Evolutionary conservation across 2,797 vertebrate genomes (phyloP).

Genomic region (Brachymystax lenok): DNA sequence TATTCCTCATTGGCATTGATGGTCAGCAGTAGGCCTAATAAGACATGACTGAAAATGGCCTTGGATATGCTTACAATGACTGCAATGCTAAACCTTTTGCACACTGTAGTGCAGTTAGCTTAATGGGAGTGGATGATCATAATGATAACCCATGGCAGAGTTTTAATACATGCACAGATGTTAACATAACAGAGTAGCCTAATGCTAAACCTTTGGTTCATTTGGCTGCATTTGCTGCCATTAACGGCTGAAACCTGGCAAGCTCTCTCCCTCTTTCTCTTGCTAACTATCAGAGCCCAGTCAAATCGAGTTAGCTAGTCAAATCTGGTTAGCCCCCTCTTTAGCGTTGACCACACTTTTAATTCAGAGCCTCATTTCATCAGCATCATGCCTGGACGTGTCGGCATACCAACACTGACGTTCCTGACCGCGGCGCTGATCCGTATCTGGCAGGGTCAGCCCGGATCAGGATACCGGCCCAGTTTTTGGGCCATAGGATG

Average conservation of each 20-base stretch:
- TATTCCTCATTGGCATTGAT: constrained; percentile 22
- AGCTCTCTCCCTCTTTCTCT: constrained; percentile 38
- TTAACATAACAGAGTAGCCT: constrained; percentile 65
- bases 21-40: constrained; percentile 18
- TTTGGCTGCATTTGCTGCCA: constrained; percentile 60
- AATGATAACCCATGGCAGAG: constrained; percentile 48
- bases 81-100: constrained; percentile 35
- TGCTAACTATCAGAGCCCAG: constrained; percentile 50
- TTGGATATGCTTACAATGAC: constrained; percentile 31
- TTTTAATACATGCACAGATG: constrained; percentile 48
- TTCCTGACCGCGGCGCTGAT: constrained; percentile 64
- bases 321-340: constrained; percentile 72
- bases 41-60: background rate
- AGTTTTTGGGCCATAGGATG: constrained; percentile 18
- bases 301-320: constrained; percentile 69
- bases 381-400: constrained; percentile 45
- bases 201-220: constrained; percentile 54
- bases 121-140: constrained; percentile 43
- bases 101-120: constrained; percentile 44
- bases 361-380: constrained; percentile 72
- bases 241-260: constrained; percentile 62
- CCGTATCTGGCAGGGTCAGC: constrained; percentile 70
- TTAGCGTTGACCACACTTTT: constrained; percentile 71
- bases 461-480: constrained; percentile 51
- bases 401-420: constrained; percentile 53